phyloP scores from a whole-genome alignment of 2,113 vertebrate species.

The Saccopteryx leptura region DNA sequence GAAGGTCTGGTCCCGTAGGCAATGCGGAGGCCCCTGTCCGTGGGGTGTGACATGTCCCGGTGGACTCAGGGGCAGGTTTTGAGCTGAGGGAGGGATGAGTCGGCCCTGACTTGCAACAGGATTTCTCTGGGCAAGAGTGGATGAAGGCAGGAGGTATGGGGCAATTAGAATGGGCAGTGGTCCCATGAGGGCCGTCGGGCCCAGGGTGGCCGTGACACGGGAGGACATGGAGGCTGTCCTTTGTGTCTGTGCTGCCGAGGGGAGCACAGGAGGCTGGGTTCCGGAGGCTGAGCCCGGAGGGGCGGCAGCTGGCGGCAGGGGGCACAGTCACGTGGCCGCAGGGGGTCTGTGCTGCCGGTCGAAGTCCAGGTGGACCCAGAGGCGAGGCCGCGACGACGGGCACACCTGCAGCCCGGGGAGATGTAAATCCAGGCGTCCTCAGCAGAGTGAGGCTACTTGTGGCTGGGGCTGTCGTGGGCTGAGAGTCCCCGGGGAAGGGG shows the following conservation, averaged over 20 bases:
- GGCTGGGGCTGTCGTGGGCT: not conserved
- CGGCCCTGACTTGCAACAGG: not conserved
- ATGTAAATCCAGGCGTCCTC: accelerated
- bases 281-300: not conserved
- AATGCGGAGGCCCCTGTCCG: not conserved
- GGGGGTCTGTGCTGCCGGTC: not conserved
- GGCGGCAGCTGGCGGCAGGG: not conserved
- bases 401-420: not conserved
- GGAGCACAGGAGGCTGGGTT: not conserved
- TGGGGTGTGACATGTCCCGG: no score
- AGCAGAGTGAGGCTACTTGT: not conserved
- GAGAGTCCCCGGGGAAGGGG: not conserved
- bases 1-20: not conserved
- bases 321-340: not conserved
- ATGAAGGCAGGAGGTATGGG: not conserved
- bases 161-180: no score
- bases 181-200: accelerated
- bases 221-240: not conserved
- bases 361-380: not conserved
- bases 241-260: no score
- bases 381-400: no score
- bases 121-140: not conserved
- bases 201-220: not conserved
- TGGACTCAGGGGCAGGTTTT: not conserved
- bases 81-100: not conserved